phyloP scores from a whole-genome alignment of 2,113 vertebrate genomes.

The Synodontis membranacea region DNA sequence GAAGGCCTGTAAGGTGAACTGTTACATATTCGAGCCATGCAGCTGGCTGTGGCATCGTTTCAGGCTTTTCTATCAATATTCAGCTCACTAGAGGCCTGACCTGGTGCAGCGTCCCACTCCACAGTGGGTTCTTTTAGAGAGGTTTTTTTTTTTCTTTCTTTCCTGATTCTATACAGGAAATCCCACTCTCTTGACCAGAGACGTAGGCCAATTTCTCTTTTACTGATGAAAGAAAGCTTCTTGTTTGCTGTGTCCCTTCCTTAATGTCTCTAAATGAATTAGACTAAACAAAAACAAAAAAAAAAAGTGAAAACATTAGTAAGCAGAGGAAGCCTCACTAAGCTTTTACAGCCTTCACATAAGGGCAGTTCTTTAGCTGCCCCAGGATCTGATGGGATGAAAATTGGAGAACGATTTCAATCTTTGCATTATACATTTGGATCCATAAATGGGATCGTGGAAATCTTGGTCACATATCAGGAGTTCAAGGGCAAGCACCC shows the following conservation, averaged over 20 bases:
- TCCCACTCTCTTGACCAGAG: constrained; percentile 1
- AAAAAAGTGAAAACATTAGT: constrained; percentile 9
- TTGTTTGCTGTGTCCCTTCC: constrained; percentile 22
- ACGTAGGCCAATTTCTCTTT: constrained; percentile 15
- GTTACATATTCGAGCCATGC: constrained; percentile 7
- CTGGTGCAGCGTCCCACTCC: constrained; percentile 33
- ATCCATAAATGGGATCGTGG: not conserved
- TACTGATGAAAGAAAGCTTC: constrained; percentile 13
- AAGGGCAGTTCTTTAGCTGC: not conserved
- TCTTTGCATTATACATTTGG: constrained; percentile 4
- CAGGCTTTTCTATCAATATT: constrained; percentile 45
- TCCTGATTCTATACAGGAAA: constrained; percentile 37
- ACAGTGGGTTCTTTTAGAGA: constrained; percentile 36
- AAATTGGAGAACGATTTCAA: not conserved
- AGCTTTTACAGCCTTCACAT: not conserved
- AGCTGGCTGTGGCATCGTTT: constrained; percentile 19
- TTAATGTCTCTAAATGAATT: not conserved
- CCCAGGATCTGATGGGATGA: not conserved
- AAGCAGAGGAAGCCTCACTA: constrained; percentile 5
- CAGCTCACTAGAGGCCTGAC: constrained; percentile 43
- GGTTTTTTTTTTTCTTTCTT: no score
- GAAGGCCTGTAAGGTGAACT: constrained; percentile 14
- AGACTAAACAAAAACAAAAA: constrained; percentile 4
- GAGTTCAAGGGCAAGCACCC: not conserved
- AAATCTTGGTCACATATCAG: not conserved